A percentile compares a stretch with the other conserved stretches of the same genome.
These are phyloP conservation scores for Sinopyrophorus schimmeli DNA, from an alignment of 2,888 invertebrate species.

Conservation along the genomic window DNA sequence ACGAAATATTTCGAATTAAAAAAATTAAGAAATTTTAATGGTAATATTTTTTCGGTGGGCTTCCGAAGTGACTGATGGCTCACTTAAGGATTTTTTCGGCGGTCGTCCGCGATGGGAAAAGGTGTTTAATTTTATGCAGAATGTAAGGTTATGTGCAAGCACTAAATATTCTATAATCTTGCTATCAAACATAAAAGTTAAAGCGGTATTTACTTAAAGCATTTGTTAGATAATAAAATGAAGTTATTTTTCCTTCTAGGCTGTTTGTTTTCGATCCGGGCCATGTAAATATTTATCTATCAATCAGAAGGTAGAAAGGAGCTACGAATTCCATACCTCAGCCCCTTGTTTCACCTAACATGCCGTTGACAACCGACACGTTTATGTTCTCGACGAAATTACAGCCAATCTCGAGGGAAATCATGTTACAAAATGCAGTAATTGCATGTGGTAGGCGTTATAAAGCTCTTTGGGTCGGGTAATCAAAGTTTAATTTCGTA, in stretches of 20 bases:
- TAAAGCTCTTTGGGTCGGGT: slow-evolving; percentile 26
- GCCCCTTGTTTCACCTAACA: slow-evolving; percentile 26
- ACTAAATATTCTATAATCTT: no score
- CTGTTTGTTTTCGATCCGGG: slow-evolving; percentile 32
- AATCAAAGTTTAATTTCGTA: slow-evolving; percentile 27
- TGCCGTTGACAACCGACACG: slow-evolving; percentile 35
- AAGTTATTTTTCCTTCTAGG: slow-evolving; percentile 30
- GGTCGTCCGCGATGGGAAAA: no score
- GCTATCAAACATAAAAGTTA: no score
- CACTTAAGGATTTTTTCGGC: no score
- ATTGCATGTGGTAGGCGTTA: slow-evolving; percentile 31
- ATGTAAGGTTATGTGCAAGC: not conserved
- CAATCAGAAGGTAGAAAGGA: slow-evolving; percentile 30
- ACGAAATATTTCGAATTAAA: no score
- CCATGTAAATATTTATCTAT: slow-evolving; percentile 37
- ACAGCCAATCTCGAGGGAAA: slow-evolving; percentile 31
- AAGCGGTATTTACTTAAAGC: slow-evolving; percentile 13
- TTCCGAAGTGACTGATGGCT: no score
- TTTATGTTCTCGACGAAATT: slow-evolving; percentile 34
- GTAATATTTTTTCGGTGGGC: no score
- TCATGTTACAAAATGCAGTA: slow-evolving; percentile 33
- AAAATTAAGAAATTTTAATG: no score
- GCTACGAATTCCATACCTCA: slow-evolving; percentile 20
- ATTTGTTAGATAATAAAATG: slow-evolving; percentile 32
- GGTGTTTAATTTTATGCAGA: no score